These are phyloP conservation scores for Aix galericulata DNA, from an alignment of 2,113 vertebrate species.

Conservation along the genomic window DNA sequence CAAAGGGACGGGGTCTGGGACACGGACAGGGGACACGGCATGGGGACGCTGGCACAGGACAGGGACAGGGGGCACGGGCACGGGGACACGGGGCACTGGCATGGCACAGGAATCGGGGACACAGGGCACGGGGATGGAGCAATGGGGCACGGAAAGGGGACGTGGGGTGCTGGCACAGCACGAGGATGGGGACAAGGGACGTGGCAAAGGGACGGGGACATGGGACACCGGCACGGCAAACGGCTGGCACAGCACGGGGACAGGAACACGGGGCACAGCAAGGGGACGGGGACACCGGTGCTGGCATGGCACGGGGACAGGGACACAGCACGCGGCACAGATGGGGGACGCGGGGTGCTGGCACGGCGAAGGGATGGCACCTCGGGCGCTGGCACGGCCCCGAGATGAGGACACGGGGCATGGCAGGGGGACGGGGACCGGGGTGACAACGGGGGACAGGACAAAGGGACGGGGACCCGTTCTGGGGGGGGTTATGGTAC, in stretches of 20 bases:
- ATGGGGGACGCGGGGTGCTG: not conserved
- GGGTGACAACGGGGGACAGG: rapidly evolving
- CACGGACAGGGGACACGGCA: not conserved
- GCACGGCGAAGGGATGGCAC: too few relatives aligned
- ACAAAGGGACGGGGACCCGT: not conserved
- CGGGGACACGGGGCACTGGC: not conserved
- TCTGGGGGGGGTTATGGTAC: not conserved
- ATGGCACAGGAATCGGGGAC: not conserved
- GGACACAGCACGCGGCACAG: not conserved
- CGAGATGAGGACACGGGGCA: not conserved
- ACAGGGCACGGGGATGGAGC: not conserved
- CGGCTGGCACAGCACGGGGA: not conserved
- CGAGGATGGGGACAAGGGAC: not conserved
- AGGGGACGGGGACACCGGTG: not conserved
- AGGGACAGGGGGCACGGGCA: not conserved
- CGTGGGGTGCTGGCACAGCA: not conserved
- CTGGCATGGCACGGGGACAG: not conserved
- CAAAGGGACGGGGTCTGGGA: not conserved
- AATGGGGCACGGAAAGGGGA: not conserved
- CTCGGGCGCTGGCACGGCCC: not conserved
- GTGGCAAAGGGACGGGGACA: not conserved
- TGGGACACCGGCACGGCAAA: not conserved
- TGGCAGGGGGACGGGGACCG: not conserved
- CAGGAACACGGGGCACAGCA: not conserved
- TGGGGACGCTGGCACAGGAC: not conserved